phyloP scores from a whole-genome alignment of 2,888 invertebrate species.

The Ptychoptera albimana region DNA sequence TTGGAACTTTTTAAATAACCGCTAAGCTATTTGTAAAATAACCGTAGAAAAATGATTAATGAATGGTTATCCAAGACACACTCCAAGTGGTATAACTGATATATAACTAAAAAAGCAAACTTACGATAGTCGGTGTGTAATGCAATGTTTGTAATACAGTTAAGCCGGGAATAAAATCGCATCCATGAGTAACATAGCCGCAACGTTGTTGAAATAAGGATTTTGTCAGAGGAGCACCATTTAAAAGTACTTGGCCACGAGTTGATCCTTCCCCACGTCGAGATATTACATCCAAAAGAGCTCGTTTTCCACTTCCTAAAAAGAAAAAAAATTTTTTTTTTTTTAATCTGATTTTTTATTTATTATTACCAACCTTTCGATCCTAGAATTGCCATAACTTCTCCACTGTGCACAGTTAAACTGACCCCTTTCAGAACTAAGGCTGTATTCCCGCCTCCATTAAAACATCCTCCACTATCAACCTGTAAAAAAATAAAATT shows the following conservation, averaged over 20 bases:
- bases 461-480: slow-evolving; percentile 59
- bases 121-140: slow-evolving; percentile 63
- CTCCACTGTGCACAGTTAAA: slow-evolving; percentile 78
- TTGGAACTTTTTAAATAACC: slow-evolving; percentile 65
- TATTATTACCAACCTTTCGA: slow-evolving; percentile 55
- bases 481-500: slow-evolving; percentile 35
- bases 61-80: neutral
- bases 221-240: slow-evolving; percentile 68
- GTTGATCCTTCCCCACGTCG: slow-evolving; percentile 64
- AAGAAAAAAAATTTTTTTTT: neutral
- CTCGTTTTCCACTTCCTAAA: slow-evolving; percentile 84
- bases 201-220: slow-evolving; percentile 73
- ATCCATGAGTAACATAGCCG: slow-evolving; percentile 76
- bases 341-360: neutral
- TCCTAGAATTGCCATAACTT: slow-evolving; percentile 83
- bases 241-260: slow-evolving; percentile 76
- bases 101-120: slow-evolving; percentile 9
- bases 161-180: slow-evolving; percentile 67
- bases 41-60: neutral
- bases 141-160: slow-evolving; percentile 75
- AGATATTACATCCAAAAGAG: slow-evolving; percentile 82
- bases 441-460: slow-evolving; percentile 65
- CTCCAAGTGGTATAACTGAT: neutral
- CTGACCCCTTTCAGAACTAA: slow-evolving; percentile 86
- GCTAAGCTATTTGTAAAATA: slow-evolving; percentile 38